phyloP scores from a whole-genome alignment of 2,113 vertebrate genomes.

The Desmodus rotundus region DNA sequence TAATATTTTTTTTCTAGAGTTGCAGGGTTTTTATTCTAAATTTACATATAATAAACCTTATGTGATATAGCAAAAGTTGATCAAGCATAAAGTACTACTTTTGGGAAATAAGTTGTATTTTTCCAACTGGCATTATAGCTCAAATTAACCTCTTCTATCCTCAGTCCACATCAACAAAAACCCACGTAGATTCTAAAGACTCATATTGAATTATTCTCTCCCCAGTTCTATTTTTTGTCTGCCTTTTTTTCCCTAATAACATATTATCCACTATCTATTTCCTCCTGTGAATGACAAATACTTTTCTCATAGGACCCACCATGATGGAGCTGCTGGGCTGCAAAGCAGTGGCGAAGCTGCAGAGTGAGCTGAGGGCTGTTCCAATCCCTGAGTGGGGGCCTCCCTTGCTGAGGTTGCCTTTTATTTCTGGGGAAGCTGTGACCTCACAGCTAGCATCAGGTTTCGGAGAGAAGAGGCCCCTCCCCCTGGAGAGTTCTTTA shows the following conservation, averaged over 20 bases:
- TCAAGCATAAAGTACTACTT: conserved; percentile 12
- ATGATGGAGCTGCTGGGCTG: conserved; percentile 83
- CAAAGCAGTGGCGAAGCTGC: conserved; percentile 78
- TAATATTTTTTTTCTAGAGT: conserved; percentile 28
- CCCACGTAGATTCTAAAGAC: not conserved
- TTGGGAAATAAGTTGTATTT: not conserved
- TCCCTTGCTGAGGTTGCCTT: conserved; percentile 82
- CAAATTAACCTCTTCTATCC: not conserved
- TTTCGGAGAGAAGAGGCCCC: conserved; percentile 84
- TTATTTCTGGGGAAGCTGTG: conserved; percentile 89
- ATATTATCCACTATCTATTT: not conserved
- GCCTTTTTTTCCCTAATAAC: not conserved
- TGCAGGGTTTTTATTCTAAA: not conserved
- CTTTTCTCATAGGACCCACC: conserved; percentile 88
- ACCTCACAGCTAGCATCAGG: conserved; percentile 85
- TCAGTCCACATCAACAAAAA: not conserved
- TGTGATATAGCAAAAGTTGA: conserved; percentile 15
- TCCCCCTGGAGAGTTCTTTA: conserved; percentile 87
- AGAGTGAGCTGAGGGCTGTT: conserved; percentile 79
- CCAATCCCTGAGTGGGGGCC: conserved; percentile 89
- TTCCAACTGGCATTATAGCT: not conserved
- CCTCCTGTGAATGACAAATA: not conserved
- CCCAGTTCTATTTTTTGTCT: conserved; percentile 6
- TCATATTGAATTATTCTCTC: not conserved
- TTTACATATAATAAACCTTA: conserved; percentile 1